Conservation (phyloP, 2,113 vertebrate genomes). For the Chaetodon trifascialis region DNA sequence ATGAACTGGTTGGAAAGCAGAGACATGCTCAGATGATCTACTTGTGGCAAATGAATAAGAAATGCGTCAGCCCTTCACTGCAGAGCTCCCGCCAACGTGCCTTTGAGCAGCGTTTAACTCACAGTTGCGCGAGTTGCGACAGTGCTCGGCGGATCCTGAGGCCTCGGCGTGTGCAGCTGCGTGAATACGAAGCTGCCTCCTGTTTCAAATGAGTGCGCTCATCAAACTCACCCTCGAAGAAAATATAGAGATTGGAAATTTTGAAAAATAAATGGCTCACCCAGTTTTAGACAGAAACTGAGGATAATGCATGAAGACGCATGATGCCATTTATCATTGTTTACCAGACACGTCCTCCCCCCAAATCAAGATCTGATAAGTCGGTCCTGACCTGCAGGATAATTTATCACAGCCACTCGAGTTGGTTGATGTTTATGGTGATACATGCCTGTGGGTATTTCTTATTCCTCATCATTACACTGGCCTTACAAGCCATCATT, state of each 20-base stretch:
- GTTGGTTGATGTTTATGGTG: slow-evolving; percentile 70
- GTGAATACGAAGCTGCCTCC: slow-evolving; percentile 23
- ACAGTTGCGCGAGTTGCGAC: not conserved
- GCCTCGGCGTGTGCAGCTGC: slow-evolving; percentile 15
- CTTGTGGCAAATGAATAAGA: not conserved
- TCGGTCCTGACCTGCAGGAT: slow-evolving; percentile 63
- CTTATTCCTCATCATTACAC: slow-evolving; percentile 69
- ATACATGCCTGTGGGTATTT: slow-evolving; percentile 69
- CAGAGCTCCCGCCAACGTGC: not conserved
- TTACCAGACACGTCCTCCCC: slow-evolving; percentile 63
- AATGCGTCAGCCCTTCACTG: not conserved
- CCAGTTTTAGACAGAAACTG: slow-evolving; percentile 32
- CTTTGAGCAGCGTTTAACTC: slow-evolving; percentile 16
- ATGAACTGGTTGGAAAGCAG: not conserved
- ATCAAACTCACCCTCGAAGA: slow-evolving; percentile 19
- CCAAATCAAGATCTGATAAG: slow-evolving; percentile 68
- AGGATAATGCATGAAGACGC: slow-evolving; percentile 48
- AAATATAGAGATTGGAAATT: slow-evolving; percentile 23
- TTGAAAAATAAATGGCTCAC: slow-evolving; percentile 20
- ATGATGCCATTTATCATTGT: slow-evolving; percentile 61
- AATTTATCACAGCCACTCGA: slow-evolving; percentile 62
- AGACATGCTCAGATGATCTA: not conserved
- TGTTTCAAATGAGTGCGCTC: slow-evolving; percentile 26
- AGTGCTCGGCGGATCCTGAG: slow-evolving; percentile 17
- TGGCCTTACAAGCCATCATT: slow-evolving; percentile 47